phyloP scores from a whole-genome alignment of 2,888 invertebrate species.

The Polia nebulosa region DNA sequence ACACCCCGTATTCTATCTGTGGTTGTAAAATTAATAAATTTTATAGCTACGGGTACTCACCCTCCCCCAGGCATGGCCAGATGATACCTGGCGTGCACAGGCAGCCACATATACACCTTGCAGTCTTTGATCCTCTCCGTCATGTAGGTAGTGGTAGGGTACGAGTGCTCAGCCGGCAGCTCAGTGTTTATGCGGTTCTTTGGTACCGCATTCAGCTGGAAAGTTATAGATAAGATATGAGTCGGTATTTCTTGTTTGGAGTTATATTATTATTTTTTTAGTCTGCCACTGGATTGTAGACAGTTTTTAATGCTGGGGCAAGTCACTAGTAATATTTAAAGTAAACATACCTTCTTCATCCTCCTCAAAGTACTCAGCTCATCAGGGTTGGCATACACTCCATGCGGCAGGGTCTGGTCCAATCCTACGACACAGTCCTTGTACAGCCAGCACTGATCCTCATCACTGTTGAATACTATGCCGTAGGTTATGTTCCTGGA shows the following conservation, averaged over 20 bases:
- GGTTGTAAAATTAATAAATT: too few relatives aligned
- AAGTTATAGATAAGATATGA: not conserved
- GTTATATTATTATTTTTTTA: not conserved
- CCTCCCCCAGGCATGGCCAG: conserved; percentile 78
- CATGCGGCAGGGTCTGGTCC: conserved; percentile 80
- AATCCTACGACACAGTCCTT: conserved; percentile 78
- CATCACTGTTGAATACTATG: conserved; percentile 72
- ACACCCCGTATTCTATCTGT: too few relatives aligned
- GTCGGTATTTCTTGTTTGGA: not conserved
- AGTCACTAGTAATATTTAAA: not conserved
- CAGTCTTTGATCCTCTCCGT: conserved; percentile 70
- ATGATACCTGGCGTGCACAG: conserved; percentile 86
- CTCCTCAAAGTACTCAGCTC: conserved; percentile 79
- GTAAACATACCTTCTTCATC: conserved; percentile 69
- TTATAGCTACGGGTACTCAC: conserved; percentile 66
- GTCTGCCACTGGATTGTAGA: too few relatives aligned
- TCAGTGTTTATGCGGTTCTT: conserved; percentile 81
- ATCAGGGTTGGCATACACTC: conserved; percentile 82
- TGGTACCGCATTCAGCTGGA: conserved; percentile 75
- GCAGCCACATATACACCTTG: conserved; percentile 74
- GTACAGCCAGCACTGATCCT: conserved; percentile 64
- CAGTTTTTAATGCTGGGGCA: too few relatives aligned
- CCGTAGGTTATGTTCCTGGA: conserved; percentile 82
- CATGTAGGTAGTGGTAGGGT: conserved; percentile 74
- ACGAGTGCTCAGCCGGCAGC: conserved; percentile 75